Evolutionary conservation across 1,140 invertebrate genomes (phyloP).

Genomic region (Zaprionus gabonicus): DNA sequence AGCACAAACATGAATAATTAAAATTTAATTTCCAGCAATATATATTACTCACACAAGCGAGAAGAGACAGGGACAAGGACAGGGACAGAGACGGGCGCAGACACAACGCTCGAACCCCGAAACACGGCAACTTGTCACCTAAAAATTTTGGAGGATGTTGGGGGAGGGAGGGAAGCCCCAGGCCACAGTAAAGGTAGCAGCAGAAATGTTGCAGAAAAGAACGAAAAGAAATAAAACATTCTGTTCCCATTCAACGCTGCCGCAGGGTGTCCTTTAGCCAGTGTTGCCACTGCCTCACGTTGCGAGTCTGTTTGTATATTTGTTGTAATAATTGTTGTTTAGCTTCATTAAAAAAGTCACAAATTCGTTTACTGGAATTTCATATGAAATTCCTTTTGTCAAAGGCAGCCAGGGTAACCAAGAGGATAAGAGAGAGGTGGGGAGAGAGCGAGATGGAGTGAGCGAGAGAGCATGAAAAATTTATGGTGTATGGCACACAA

Average conservation of each 20-base stretch:
- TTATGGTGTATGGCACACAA: constrained; percentile 43
- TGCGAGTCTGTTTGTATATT: constrained; percentile 50
- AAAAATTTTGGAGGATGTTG: constrained; percentile 26
- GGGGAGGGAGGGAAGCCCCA: constrained; percentile 1
- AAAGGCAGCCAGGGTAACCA: constrained; percentile 32
- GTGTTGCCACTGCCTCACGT: not conserved
- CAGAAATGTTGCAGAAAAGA: not conserved
- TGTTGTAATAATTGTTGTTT: constrained; percentile 79
- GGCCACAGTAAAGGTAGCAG: constrained; percentile 29
- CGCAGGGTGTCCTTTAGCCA: not conserved
- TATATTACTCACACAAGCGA: constrained; percentile 57
- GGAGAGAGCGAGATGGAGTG: not conserved
- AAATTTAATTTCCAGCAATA: constrained; percentile 79
- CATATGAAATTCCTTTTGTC: constrained; percentile 69
- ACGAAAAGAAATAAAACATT: constrained; percentile 42
- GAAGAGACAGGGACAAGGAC: not conserved
- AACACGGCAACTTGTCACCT: constrained; percentile 45
- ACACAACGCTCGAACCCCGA: not conserved
- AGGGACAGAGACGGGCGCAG: not conserved
- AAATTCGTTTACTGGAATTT: constrained; percentile 77
- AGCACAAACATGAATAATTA: constrained; percentile 77
- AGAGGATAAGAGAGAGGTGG: constrained; percentile 13
- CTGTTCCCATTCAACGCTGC: constrained; percentile 34
- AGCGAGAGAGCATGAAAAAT: constrained; percentile 63
- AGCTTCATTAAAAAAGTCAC: constrained; percentile 79